These are phyloP conservation scores for Microctenopoma lineatum DNA, from an alignment of 2,797 vertebrate species.

Conservation along the genomic window DNA sequence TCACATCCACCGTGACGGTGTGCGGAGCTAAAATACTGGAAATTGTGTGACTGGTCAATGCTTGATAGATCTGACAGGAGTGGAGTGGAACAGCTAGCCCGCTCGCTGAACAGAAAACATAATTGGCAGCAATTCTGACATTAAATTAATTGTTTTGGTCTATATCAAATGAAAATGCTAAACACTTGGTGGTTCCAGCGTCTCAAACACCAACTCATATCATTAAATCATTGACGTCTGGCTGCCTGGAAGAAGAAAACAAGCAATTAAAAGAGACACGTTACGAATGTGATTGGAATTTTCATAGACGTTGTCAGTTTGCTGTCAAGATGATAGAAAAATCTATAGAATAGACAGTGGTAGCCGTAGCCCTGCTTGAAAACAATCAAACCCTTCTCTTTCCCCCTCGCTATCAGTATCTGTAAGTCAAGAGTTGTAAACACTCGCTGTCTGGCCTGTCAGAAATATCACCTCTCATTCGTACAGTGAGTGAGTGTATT, in stretches of 20 bases:
- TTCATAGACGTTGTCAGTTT: constrained; percentile 1
- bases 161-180: neutral
- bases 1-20: neutral
- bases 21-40: neutral
- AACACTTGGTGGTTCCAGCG: neutral
- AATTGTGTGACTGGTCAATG: neutral
- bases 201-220: neutral
- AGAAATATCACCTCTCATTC: constrained; percentile 18
- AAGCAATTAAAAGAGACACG: constrained; percentile 6
- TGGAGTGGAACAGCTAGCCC: neutral
- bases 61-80: too few relatives aligned
- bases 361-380: constrained; percentile 8
- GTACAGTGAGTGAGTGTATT: constrained; percentile 9
- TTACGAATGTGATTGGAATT: neutral
- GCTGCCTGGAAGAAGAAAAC: neutral
- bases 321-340: neutral
- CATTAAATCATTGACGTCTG: neutral
- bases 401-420: neutral
- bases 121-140: neutral
- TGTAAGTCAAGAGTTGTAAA: constrained; percentile 14
- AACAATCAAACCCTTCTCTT: neutral
- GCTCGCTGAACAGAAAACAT: neutral
- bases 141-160: neutral
- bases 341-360: constrained; percentile 8
- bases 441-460: constrained; percentile 30